A percentile compares a stretch with the other conserved stretches of the same genome.
phyloP scores from a whole-genome alignment of 2,797 vertebrate genomes.

The Artibeus jamaicensis region DNA sequence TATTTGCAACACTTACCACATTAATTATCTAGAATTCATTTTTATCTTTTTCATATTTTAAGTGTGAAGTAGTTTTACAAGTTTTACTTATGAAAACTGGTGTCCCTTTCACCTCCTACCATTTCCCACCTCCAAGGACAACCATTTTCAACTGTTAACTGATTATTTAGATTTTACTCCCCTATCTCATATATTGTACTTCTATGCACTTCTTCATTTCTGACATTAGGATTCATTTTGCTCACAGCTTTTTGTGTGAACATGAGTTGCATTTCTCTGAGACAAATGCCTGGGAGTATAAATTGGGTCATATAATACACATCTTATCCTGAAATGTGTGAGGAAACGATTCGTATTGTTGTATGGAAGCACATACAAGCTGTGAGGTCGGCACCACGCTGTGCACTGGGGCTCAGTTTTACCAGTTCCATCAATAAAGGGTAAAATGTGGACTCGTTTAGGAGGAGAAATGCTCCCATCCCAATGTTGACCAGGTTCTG shows the following conservation, averaged over 20 bases:
- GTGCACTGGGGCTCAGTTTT: neutral
- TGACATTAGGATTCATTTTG: neutral
- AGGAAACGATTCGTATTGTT: neutral
- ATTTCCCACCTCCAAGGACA: neutral
- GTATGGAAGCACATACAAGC: neutral
- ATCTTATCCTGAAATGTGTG: neutral
- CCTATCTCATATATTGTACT: neutral
- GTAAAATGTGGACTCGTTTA: neutral
- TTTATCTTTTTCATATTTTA: neutral
- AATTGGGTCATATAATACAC: too few relatives aligned
- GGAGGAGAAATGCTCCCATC: neutral
- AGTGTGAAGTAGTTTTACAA: neutral
- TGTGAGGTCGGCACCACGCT: neutral
- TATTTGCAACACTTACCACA: neutral
- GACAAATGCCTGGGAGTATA: too few relatives aligned
- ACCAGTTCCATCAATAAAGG: neutral
- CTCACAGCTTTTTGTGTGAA: too few relatives aligned
- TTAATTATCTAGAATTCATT: neutral
- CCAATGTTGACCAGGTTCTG: neutral
- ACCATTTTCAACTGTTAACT: neutral
- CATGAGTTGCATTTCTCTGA: too few relatives aligned
- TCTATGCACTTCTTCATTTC: neutral
- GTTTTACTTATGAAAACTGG: neutral
- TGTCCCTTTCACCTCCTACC: neutral
- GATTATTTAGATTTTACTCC: neutral